These are phyloP conservation scores for Phalacrocorax aristotelis DNA, from an alignment of 2,113 vertebrate genomes.

Conservation along the genomic window DNA sequence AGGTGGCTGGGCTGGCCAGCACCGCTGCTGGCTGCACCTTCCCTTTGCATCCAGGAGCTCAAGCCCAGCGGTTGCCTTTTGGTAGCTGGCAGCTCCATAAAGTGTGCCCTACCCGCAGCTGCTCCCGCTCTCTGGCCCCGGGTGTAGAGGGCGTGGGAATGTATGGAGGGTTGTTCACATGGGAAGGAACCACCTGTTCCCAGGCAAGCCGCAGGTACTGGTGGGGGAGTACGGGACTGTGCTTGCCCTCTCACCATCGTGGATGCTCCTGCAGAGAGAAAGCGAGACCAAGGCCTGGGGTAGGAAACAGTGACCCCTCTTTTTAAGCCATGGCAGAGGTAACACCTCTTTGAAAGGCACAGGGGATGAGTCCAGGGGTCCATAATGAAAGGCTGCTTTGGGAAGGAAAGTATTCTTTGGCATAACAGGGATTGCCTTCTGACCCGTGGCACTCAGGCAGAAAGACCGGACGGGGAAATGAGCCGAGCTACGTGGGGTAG, in stretches of 20 bases:
- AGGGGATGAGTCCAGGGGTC: no score
- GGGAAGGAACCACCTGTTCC: not conserved
- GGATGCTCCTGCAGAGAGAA: not conserved
- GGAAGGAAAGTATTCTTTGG: not conserved
- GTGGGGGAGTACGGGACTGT: not conserved
- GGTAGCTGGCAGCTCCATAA: not conserved
- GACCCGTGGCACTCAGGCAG: not conserved
- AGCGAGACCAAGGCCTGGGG: not conserved
- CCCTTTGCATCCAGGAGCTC: not conserved
- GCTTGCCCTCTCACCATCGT: not conserved
- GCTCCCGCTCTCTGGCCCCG: not conserved
- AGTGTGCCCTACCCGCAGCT: not conserved
- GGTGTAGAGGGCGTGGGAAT: not conserved
- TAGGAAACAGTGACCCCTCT: not conserved
- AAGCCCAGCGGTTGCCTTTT: not conserved
- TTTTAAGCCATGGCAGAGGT: not conserved
- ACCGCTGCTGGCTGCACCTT: not conserved
- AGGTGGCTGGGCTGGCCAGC: not conserved
- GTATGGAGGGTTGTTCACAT: not conserved
- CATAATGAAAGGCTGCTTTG: not conserved
- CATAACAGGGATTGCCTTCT: not conserved
- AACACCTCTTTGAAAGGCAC: not conserved
- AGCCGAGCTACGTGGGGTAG: accelerated
- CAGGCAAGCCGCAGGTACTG: not conserved
- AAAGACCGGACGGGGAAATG: accelerated